These are phyloP conservation scores for Manis javanica DNA, from an alignment of 2,797 vertebrate genomes.

Conservation along the genomic window DNA sequence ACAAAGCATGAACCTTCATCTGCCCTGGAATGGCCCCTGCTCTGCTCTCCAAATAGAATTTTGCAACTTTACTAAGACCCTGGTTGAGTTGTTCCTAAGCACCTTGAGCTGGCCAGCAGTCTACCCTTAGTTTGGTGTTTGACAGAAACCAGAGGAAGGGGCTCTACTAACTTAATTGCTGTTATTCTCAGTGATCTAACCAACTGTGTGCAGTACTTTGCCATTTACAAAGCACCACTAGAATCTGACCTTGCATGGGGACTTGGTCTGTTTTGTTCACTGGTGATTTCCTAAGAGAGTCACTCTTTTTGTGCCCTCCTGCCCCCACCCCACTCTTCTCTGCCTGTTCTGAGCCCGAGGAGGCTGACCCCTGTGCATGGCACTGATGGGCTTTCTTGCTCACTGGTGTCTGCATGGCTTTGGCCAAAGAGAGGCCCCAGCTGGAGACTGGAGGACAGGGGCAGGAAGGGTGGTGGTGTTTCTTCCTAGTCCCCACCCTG, in stretches of 20 bases:
- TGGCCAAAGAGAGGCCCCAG: background rate
- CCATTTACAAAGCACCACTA: background rate
- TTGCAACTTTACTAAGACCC: background rate
- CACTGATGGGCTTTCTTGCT: background rate
- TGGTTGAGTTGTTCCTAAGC: background rate
- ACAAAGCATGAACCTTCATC: background rate
- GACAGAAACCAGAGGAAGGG: background rate
- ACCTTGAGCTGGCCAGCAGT: background rate
- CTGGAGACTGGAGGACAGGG: background rate
- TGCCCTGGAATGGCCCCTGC: background rate
- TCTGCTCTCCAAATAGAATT: slow-evolving; percentile 9
- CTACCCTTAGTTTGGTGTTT: background rate
- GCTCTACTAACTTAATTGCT: background rate
- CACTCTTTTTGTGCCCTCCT: background rate
- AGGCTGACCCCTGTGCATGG: background rate
- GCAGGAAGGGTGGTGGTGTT: too few species aligned
- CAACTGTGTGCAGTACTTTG: background rate
- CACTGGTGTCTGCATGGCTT: background rate
- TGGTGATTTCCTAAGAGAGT: background rate
- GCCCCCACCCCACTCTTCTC: background rate
- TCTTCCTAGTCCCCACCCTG: background rate
- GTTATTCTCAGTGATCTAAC: background rate
- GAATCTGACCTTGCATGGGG: background rate
- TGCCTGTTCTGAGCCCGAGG: background rate
- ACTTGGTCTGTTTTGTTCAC: background rate